Evolutionary conservation across 2,797 vertebrate genomes (phyloP).

Genomic region (Alauda arvensis): DNA sequence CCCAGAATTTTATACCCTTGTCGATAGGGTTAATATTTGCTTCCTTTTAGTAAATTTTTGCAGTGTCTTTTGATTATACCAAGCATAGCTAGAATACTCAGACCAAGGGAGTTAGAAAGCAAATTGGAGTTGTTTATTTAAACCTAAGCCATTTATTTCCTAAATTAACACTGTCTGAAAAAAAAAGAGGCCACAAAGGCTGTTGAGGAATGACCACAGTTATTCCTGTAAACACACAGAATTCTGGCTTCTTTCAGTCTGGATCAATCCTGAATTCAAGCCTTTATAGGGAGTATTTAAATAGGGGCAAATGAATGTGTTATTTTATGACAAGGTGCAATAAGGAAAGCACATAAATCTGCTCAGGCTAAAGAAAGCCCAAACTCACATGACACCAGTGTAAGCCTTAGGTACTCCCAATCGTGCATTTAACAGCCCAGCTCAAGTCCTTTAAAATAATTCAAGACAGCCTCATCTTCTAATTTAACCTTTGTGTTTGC

Average conservation of each 20-base stretch:
- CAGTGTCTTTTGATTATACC: not conserved
- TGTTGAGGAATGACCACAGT: not conserved
- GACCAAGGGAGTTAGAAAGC: not conserved
- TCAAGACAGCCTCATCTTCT: constrained; percentile 35
- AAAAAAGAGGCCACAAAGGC: not conserved
- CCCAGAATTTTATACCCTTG: not conserved
- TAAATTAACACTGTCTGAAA: not conserved
- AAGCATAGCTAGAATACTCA: not conserved
- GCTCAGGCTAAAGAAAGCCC: constrained; percentile 12
- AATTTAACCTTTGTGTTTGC: constrained; percentile 40
- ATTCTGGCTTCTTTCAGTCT: not conserved
- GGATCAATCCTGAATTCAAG: constrained; percentile 9
- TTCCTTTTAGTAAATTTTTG: not conserved
- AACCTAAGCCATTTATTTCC: not conserved
- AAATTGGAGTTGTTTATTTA: not conserved
- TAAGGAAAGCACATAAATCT: not conserved
- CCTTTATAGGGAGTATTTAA: not conserved
- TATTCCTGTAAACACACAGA: not conserved
- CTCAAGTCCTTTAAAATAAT: constrained; percentile 7
- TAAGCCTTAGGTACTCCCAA: not conserved
- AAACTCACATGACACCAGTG: constrained; percentile 7
- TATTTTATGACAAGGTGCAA: not conserved
- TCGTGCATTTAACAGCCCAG: not conserved
- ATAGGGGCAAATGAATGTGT: not conserved
- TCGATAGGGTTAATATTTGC: not conserved